Evolutionary conservation across 2,888 invertebrate species (phyloP).

Genomic region (Cephus pulcher): DNA sequence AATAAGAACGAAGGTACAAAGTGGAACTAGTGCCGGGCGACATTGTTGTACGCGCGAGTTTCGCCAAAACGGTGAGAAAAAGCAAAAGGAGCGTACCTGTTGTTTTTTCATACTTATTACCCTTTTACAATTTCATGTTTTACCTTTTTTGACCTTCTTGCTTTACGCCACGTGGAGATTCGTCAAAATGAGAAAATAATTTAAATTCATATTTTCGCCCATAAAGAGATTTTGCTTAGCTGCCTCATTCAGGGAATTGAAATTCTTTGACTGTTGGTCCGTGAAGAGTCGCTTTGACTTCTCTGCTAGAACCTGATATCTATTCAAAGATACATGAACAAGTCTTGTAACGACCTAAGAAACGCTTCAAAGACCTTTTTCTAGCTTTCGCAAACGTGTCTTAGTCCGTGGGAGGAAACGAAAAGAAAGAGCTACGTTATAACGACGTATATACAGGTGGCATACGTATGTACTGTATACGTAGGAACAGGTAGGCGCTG

Average conservation of each 20-base stretch:
- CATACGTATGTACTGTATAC: neutral
- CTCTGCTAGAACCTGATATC: neutral
- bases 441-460: neutral
- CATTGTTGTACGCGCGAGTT: neutral
- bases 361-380: neutral
- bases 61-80: neutral
- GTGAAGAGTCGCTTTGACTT: neutral
- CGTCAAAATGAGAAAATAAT: neutral
- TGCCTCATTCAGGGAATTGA: neutral
- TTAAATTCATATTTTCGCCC: neutral
- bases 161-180: neutral
- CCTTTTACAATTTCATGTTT: neutral
- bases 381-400: neutral
- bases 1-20: neutral
- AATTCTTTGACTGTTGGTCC: neutral
- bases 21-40: neutral
- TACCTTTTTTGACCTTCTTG: neutral
- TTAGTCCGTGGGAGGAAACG: neutral
- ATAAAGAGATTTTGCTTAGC: neutral
- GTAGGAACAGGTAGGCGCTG: neutral
- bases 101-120: neutral
- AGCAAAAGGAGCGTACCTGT: neutral
- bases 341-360: neutral
- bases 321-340: neutral
- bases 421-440: neutral